A percentile compares a stretch with the other conserved stretches of the same genome.
These are phyloP conservation scores for Tragelaphus eurycerus DNA, from an alignment of 2,797 vertebrate species.

Conservation along the genomic window DNA sequence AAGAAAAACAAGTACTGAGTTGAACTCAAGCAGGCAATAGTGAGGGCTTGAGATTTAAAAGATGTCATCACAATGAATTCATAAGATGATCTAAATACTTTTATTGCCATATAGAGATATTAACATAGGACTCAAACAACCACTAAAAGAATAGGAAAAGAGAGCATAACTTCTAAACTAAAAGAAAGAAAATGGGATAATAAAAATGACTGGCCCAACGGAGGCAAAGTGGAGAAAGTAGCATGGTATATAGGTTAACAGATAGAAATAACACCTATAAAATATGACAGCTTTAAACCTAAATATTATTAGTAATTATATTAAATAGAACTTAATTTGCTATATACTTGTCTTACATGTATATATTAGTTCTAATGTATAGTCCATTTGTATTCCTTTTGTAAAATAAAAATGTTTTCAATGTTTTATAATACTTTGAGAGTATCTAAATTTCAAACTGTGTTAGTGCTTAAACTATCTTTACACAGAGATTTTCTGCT, in stretches of 20 bases:
- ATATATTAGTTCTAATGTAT: not conserved
- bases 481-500: not conserved
- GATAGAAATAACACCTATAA: not conserved
- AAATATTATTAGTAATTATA: not conserved
- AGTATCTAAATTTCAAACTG: not conserved
- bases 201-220: not conserved
- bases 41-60: not conserved
- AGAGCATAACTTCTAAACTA: not conserved
- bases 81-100: not conserved
- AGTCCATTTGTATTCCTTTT: not conserved
- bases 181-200: not conserved
- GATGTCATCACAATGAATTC: not conserved
- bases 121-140: not conserved
- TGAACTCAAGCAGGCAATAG: not conserved
- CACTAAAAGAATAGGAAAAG: not conserved
- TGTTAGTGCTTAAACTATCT: not conserved
- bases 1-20: not conserved
- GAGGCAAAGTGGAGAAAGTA: not conserved
- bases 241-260: not conserved
- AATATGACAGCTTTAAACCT: not conserved
- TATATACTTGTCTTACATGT: not conserved
- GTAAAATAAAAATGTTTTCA: not conserved
- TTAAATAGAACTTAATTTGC: not conserved
- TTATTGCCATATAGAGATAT: not conserved
- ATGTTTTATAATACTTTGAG: not conserved